phyloP scores from a whole-genome alignment of 2,797 vertebrate genomes.

The Mycteria americana region DNA sequence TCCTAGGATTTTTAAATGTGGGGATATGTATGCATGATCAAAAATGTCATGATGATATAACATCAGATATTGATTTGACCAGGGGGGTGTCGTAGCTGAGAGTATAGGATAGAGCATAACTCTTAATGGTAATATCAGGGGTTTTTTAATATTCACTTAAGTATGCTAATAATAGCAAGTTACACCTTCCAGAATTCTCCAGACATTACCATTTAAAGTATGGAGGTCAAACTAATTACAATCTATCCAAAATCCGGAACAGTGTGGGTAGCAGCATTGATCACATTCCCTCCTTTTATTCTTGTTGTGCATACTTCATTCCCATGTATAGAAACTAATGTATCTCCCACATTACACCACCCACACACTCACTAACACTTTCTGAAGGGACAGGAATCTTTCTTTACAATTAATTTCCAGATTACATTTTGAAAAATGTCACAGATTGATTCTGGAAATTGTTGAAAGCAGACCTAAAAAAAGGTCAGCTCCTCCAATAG shows the following conservation, averaged over 20 bases:
- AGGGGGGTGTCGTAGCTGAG: neutral
- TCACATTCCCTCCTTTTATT: slow-evolving; percentile 8
- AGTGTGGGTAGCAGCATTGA: neutral
- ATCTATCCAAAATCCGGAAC: neutral
- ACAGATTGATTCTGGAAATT: neutral
- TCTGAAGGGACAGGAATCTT: slow-evolving; percentile 27
- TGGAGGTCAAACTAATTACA: neutral
- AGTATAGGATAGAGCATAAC: neutral
- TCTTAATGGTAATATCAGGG: neutral
- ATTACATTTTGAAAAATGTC: neutral
- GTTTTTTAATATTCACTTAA: neutral
- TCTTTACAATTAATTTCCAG: slow-evolving; percentile 10
- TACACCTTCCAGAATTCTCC: slow-evolving; percentile 1
- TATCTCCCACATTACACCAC: slow-evolving; percentile 33
- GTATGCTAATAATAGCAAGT: neutral
- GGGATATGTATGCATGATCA: neutral
- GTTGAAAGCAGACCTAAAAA: neutral
- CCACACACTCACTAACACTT: slow-evolving; percentile 16
- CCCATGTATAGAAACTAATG: slow-evolving; percentile 40
- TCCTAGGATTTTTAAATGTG: slow-evolving; percentile 1
- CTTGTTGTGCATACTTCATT: neutral
- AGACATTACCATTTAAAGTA: neutral
- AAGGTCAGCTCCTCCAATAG: neutral
- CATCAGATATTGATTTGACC: neutral
- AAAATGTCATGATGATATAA: slow-evolving; percentile 11